Conservation (phyloP, 2,113 vertebrate species). For the Oryzias curvinotus region DNA sequence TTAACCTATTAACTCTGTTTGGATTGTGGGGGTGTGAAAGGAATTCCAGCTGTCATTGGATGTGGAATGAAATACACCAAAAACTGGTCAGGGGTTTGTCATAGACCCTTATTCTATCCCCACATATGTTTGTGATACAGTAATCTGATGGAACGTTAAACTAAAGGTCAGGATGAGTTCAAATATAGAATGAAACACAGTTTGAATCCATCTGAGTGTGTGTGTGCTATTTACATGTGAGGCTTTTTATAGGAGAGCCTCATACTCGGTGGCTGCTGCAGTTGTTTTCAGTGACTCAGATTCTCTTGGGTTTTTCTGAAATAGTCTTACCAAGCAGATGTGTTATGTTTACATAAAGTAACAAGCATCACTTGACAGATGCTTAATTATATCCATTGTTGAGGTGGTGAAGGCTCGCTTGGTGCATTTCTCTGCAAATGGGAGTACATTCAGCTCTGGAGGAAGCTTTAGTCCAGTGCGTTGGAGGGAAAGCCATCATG, state of each 20-base stretch:
- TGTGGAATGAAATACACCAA: no score
- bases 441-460: neutral
- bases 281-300: conserved; percentile 6
- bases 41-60: no score
- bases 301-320: conserved; percentile 5
- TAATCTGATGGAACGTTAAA: no score
- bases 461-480: conserved; percentile 13
- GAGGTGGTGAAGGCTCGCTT: neutral
- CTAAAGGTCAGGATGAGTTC: no score
- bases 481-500: neutral
- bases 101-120: no score
- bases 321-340: conserved; percentile 8
- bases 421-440: conserved; percentile 2
- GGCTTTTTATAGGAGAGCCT: neutral
- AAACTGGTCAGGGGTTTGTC: no score
- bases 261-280: neutral
- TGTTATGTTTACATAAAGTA: conserved; percentile 15
- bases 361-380: conserved; percentile 22
- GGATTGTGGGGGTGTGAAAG: no score
- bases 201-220: neutral
- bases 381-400: conserved; percentile 28
- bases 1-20: no score
- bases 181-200: no score
- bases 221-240: neutral
- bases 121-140: no score